These are phyloP conservation scores for Halcyon smyrnensis DNA, from an alignment of 2,797 vertebrate genomes.

Conservation along the genomic window DNA sequence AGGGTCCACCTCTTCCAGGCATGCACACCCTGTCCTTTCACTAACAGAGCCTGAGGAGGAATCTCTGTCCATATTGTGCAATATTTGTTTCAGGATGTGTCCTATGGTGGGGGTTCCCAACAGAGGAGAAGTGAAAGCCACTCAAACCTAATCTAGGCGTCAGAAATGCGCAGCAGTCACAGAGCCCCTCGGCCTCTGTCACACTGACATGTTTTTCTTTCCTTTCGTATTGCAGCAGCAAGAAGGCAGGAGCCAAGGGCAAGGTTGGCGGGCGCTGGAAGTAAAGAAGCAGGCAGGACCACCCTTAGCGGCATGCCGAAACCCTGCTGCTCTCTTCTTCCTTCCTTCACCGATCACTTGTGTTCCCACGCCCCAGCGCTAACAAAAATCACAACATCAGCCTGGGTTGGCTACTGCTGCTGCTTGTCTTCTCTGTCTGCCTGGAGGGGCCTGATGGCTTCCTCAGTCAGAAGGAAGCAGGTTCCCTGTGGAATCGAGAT, in stretches of 20 bases:
- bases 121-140: not conserved
- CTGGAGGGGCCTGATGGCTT: slow-evolving; percentile 34
- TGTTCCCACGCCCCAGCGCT: not conserved
- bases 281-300: slow-evolving; percentile 76
- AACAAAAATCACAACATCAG: not conserved
- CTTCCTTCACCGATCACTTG: slow-evolving; percentile 22
- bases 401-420: slow-evolving; percentile 46
- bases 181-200: not conserved
- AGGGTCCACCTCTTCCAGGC: not conserved
- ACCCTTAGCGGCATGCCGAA: not conserved
- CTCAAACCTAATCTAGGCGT: not conserved
- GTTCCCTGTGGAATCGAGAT: slow-evolving; percentile 7
- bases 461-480: slow-evolving; percentile 39
- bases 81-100: not conserved
- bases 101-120: not conserved
- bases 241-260: slow-evolving; percentile 90
- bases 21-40: not conserved
- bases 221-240: slow-evolving; percentile 88
- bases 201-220: not conserved
- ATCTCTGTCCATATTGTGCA: not conserved
- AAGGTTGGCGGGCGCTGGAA: slow-evolving; percentile 95
- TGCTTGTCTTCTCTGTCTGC: slow-evolving; percentile 38
- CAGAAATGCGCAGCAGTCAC: not conserved
- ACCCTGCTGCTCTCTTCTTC: slow-evolving; percentile 37
- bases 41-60: not conserved